Conservation (phyloP, 1,140 invertebrate species). For the Lordiphosa collinella region DNA sequence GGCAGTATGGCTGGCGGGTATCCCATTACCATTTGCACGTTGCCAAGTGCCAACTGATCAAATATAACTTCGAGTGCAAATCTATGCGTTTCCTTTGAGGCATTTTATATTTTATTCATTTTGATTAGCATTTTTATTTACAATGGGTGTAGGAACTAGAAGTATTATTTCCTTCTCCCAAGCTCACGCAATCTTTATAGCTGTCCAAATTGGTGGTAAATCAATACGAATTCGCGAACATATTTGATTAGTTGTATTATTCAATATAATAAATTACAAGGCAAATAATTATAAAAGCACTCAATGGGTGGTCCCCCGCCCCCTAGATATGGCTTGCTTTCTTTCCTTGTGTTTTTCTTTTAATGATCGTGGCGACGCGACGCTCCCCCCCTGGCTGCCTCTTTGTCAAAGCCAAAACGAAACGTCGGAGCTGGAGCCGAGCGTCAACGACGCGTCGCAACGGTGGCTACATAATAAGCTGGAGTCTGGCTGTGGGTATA, state of each 20-base stretch:
- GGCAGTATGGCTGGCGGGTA: too few relatives aligned
- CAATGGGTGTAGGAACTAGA: too few relatives aligned
- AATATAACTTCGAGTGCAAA: too few relatives aligned
- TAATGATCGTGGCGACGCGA: constrained; percentile 8
- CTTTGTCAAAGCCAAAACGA: not conserved
- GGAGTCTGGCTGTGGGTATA: constrained; percentile 58
- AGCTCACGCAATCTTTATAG: too few relatives aligned
- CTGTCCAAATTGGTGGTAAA: too few relatives aligned
- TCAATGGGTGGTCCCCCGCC: constrained; percentile 11
- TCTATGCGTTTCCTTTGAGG: too few relatives aligned
- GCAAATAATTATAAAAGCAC: constrained; percentile 58
- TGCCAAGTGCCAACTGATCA: too few relatives aligned
- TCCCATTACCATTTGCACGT: too few relatives aligned
- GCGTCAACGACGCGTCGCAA: not conserved
- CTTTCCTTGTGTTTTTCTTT: not conserved
- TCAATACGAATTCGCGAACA: too few relatives aligned
- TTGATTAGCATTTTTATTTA: too few relatives aligned
- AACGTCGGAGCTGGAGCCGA: constrained; percentile 5
- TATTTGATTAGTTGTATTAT: constrained; percentile 11
- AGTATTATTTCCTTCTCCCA: too few relatives aligned
- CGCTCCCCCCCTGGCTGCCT: constrained; percentile 7
- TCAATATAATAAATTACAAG: constrained; percentile 61
- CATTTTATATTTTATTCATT: too few relatives aligned
- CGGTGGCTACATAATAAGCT: constrained; percentile 46
- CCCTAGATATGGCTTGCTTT: constrained; percentile 17